Evolutionary conservation across 2,797 vertebrate genomes (phyloP).

Genomic region (Amniataba percoides): DNA sequence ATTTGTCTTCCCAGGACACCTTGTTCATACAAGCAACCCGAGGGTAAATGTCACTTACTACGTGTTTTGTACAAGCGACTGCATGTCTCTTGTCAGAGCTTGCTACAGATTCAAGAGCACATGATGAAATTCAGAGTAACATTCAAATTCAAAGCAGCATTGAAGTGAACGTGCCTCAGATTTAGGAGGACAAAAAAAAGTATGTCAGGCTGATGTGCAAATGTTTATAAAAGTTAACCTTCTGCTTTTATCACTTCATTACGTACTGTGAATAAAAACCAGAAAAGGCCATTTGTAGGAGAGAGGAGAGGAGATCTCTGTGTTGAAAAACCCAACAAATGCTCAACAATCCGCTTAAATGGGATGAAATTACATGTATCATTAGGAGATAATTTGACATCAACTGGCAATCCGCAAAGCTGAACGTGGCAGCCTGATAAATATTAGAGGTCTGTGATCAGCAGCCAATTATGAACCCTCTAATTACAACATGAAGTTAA

Average conservation of each 20-base stretch:
- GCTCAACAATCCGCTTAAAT: slow-evolving; percentile 20
- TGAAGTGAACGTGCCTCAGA: slow-evolving; percentile 21
- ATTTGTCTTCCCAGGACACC: slow-evolving; percentile 8
- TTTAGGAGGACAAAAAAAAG: slow-evolving; percentile 26
- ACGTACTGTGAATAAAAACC: background rate
- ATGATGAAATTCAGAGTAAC: slow-evolving; percentile 61
- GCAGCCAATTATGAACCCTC: slow-evolving; percentile 48
- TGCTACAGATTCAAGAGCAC: slow-evolving; percentile 26
- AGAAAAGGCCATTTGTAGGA: background rate
- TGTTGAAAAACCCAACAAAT: slow-evolving; percentile 10
- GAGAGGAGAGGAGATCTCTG: background rate
- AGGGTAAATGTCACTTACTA: slow-evolving; percentile 45
- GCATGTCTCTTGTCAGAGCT: slow-evolving; percentile 24
- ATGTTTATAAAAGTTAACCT: background rate
- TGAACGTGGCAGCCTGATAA: slow-evolving; percentile 45
- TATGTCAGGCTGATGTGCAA: background rate
- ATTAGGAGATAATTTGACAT: slow-evolving; percentile 54
- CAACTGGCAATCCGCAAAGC: slow-evolving; percentile 36
- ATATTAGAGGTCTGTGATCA: slow-evolving; percentile 45
- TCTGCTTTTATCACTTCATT: slow-evolving; percentile 6
- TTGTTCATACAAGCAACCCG: slow-evolving; percentile 16
- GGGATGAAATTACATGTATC: slow-evolving; percentile 49
- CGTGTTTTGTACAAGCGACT: slow-evolving; percentile 27
- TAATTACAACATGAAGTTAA: slow-evolving; percentile 55
- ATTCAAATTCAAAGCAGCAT: slow-evolving; percentile 22